Evolutionary conservation across 2,888 invertebrate species (phyloP).

Genomic region (Gisinianus flammeolus): DNA sequence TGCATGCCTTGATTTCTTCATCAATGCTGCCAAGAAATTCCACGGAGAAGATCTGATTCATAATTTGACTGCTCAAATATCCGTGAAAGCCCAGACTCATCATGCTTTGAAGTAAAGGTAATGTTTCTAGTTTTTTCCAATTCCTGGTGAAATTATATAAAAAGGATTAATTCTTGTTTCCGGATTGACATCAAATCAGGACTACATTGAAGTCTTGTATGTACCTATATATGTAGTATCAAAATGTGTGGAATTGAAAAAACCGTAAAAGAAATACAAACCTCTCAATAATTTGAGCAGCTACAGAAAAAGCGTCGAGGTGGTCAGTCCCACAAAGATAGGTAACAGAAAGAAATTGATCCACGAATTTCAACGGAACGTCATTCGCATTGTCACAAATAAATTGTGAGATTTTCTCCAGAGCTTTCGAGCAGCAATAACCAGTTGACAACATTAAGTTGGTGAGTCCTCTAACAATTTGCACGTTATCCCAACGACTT

Average conservation of each 20-base stretch:
- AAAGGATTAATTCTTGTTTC: background rate
- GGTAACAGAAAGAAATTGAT: background rate
- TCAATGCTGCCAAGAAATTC: constrained; percentile 69
- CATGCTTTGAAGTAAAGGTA: constrained; percentile 65
- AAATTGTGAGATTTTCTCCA: background rate
- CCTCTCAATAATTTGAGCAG: background rate
- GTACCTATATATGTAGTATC: no score
- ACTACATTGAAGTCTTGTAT: no score
- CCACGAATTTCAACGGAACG: background rate
- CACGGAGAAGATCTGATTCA: constrained; percentile 68
- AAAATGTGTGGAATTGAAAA: background rate
- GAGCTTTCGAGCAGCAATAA: background rate
- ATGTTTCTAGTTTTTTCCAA: background rate
- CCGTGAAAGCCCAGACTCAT: constrained; percentile 67
- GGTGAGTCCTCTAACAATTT: background rate
- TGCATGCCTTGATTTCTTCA: constrained; percentile 63
- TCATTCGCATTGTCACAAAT: constrained; percentile 5
- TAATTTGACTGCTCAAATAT: constrained; percentile 64
- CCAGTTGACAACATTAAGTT: background rate
- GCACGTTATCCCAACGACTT: background rate
- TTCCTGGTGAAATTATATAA: background rate
- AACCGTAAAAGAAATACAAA: background rate
- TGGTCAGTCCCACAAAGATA: background rate
- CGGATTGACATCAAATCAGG: background rate
- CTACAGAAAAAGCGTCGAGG: background rate